Conservation (phyloP, 2,797 vertebrate genomes). For the Falco rusticolus region DNA sequence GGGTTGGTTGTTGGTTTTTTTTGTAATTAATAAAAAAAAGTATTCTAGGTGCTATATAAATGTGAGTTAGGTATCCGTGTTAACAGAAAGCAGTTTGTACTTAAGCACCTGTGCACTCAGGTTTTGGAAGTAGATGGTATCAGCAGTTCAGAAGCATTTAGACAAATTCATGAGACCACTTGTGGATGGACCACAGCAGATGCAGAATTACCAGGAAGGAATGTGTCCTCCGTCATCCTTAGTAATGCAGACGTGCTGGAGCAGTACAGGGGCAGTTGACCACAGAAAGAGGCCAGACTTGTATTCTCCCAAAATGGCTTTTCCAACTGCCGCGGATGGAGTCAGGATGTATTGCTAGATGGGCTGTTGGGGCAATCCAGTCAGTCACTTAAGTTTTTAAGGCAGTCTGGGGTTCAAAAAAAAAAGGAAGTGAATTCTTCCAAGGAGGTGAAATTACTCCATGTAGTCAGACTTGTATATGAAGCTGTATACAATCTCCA, state of each 20-base stretch:
- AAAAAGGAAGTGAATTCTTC: background rate
- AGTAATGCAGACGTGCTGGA: background rate
- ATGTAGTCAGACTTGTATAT: background rate
- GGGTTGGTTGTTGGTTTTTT: too few species aligned
- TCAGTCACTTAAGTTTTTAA: background rate
- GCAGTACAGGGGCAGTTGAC: background rate
- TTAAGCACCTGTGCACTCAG: background rate
- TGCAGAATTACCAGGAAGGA: background rate
- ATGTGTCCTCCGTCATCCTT: background rate
- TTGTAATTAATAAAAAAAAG: background rate
- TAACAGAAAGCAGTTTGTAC: background rate
- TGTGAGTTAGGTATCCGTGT: background rate
- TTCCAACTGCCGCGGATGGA: background rate
- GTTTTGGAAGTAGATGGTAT: background rate
- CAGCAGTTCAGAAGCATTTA: slow-evolving; percentile 3
- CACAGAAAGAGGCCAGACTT: background rate
- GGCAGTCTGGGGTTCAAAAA: background rate
- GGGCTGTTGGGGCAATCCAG: background rate
- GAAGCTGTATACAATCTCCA: background rate
- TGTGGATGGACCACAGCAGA: background rate
- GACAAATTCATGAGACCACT: background rate
- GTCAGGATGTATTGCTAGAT: background rate
- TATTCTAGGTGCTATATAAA: background rate
- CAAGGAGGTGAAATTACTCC: background rate
- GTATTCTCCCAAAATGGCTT: background rate